Evolutionary conservation across 92 coral and sea anemone species (phyloP), one percentile per base, ranked within the genome.

Genomic region (Umimayanthus chanpuru): DNA sequence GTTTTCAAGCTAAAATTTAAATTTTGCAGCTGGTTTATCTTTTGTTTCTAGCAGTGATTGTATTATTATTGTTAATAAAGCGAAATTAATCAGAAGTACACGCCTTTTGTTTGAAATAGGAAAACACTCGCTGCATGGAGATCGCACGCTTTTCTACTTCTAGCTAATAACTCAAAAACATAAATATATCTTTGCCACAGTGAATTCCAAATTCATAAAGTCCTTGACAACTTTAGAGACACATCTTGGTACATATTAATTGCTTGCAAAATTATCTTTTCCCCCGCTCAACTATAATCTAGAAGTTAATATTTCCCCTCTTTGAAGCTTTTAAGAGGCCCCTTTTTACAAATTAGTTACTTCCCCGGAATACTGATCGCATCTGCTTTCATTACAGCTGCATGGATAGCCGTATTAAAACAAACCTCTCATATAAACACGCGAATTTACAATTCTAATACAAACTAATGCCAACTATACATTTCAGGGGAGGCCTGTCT

Each of bases 61-160:
- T 91, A 93, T 95, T 95, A 93, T 95, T 93, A 84, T 91, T 94
- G 96, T 95, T 95, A 95, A 95, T 95, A 95, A 94, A 95, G 94
- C 96, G 90, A 93, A 95, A 95, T 95, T 95, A 93, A 95, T 95
- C 96, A 92, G 90, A 92, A 92, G 96, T 95, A 92, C 98, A 93
- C 77, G 92, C 77, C 91, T 49, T 89, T 95, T 95, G 96, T 95
- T 94, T 92, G 82, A 76, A 86, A 83, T 66, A 81, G 72, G 88
- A 88, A 92, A 95, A 95, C 93, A 93, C 86, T 83, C 87, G 82
- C 91, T 67, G 85, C 76, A 80, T 85, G 50, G 94, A 86, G 94
- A 88, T 90, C 89, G 92, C 92, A 88, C 88, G 81, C 81, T 86
- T 77, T 91, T 88, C 86, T 89, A 91, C 86, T 82, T 83, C 77